Evolutionary conservation across 2,113 vertebrate species (phyloP).

Genomic region (Phyllostomus hastatus): DNA sequence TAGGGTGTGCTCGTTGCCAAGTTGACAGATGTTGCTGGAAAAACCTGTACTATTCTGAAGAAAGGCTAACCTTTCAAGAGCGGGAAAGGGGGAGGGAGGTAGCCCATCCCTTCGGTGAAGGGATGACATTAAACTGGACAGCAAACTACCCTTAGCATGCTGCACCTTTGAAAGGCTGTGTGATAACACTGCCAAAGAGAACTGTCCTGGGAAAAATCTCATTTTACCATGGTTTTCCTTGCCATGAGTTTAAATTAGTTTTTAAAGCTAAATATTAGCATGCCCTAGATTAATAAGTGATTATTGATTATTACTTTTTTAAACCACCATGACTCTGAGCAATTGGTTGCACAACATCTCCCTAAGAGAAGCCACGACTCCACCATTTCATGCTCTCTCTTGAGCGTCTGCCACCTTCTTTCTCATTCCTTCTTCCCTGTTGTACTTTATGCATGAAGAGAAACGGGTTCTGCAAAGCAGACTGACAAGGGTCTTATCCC

Average conservation of each 20-base stretch:
- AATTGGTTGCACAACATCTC: background rate
- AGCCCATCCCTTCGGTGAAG: conserved; percentile 10
- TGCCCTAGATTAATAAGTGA: conserved; percentile 57
- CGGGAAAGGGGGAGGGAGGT: conserved; percentile 20
- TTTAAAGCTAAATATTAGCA: conserved; percentile 59
- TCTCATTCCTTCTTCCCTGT: background rate
- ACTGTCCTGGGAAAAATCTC: conserved; percentile 39
- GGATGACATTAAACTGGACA: conserved; percentile 71
- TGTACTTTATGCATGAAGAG: background rate
- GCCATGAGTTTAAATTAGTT: conserved; percentile 41
- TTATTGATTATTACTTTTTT: conserved; percentile 62
- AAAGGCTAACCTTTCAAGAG: conserved; percentile 72
- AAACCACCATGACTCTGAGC: conserved; percentile 34
- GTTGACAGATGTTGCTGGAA: conserved; percentile 69
- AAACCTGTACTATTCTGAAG: conserved; percentile 73
- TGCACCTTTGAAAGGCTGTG: conserved; percentile 52
- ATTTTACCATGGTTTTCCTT: conserved; percentile 54
- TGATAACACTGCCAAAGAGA: conserved; percentile 60
- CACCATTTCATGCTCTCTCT: conserved; percentile 29
- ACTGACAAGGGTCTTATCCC: conserved; percentile 7
- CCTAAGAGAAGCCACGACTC: conserved; percentile 40
- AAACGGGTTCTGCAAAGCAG: background rate
- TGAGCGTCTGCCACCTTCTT: conserved; percentile 24
- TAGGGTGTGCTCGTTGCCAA: conserved; percentile 68
- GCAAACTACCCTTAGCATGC: conserved; percentile 49